Base-by-base conservation (phyloP, 2,888 invertebrate genomes). In the Caenorhabditis sp. region DNA sequence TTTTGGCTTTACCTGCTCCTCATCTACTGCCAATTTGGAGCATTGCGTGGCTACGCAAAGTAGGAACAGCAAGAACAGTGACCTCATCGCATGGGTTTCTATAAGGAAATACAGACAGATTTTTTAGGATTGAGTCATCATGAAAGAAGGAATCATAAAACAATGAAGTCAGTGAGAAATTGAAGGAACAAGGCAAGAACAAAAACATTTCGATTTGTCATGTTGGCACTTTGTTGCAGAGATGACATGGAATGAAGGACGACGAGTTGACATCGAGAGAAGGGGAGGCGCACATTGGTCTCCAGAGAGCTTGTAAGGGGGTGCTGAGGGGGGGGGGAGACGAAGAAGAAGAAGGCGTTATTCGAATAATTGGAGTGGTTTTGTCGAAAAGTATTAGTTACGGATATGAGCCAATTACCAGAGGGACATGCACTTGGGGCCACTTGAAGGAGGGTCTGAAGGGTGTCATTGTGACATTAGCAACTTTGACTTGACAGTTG, bases 351-450 rank as follows among this genome's bases (percentile, higher is more conserved):
- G 51, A 60, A 69, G 69, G 77, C 69, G 77, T 69, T 69, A 77
- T 53, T 68, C 55, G 76, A 76, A 77, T 77, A 71, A 79, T 71
- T 71, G 65, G 47, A 79, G 71, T 61, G 68, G 77, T 77, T 68
- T 62, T 69, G 68, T 24, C 61, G 68, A 55, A 62, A 72, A 68
- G 68, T 72, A 80, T 80, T 80, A 80, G 80, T 80, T 80, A 80
- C 80, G 72, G 72, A 72, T 80, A 80, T 80, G 80, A 80, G 58
- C 67, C 80, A 80, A 80, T 80, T 80, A 72, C 58, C 67, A 68
- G 32, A 32, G 32, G 32, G 32, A 32, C 28, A 26, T n/a, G 56
- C 68, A 61, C 61, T 61, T 24, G 47, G 22, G 47, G 60, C 44
- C 40, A 61, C 44, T 26, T 18, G 1, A n/a, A 9, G 40, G 13